Conservation (phyloP, 2,797 vertebrate genomes). For the Eidolon dupreanum region DNA sequence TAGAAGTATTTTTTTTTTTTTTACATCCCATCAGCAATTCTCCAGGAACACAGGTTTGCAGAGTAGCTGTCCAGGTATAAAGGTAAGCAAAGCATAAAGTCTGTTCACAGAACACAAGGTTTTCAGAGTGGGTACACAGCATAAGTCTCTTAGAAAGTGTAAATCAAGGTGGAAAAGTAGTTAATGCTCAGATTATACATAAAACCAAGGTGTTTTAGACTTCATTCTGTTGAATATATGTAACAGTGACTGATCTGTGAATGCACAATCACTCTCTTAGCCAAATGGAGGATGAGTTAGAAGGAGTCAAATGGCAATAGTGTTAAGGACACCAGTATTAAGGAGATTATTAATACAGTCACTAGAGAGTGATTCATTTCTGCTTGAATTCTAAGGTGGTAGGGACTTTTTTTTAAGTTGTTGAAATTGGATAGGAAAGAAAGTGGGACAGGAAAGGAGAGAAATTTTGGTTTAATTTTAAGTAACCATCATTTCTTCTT, state of each 20-base stretch:
- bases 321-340: background rate
- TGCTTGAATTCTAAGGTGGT: background rate
- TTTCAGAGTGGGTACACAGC: background rate
- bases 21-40: slow-evolving; percentile 22
- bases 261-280: background rate
- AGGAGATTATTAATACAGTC: background rate
- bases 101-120: background rate
- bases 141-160: background rate
- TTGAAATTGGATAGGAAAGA: background rate
- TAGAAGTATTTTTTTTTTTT: background rate
- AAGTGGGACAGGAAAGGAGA: background rate
- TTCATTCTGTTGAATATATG: background rate
- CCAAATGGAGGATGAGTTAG: background rate
- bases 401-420: background rate
- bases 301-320: background rate
- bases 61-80: background rate
- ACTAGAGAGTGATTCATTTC: background rate
- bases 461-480: background rate
- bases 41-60: background rate
- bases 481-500: slow-evolving; percentile 26
- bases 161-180: background rate
- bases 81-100: background rate
- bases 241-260: background rate
- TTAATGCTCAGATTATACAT: background rate
- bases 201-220: background rate